Percentiles rank a stretch among this genome's conserved stretches.
Conservation (phyloP, 2,888 invertebrate species). For the Elysia crispata region DNA sequence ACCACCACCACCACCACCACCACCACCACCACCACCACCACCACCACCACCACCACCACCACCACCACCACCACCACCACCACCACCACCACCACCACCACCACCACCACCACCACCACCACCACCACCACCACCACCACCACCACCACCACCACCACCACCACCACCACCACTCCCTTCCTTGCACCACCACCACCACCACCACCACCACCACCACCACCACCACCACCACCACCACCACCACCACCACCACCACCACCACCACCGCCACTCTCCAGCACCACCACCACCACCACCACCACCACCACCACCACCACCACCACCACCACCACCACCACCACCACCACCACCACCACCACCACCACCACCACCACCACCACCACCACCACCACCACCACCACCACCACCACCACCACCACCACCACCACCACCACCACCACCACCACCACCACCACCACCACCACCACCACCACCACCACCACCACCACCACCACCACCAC, state of each 20-base stretch:
- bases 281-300: conserved; percentile 14
- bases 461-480: conserved; percentile 42
- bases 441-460: conserved; percentile 35
- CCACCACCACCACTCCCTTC: no score
- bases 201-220: conserved; percentile 45
- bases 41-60: neutral
- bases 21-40: neutral
- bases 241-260: conserved; percentile 46
- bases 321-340: conserved; percentile 12
- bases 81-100: neutral
- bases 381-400: conserved; percentile 39
- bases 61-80: neutral
- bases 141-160: neutral
- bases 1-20: neutral
- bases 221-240: conserved; percentile 30
- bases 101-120: neutral
- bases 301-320: conserved; percentile 32
- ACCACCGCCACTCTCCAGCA: no score
- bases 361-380: conserved; percentile 45
- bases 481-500: conserved; percentile 40
- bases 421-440: conserved; percentile 37
- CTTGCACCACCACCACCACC: conserved; percentile 13
- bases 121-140: neutral
- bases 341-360: conserved; percentile 41
- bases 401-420: conserved; percentile 39